Percentiles rank a stretch among this genome's conserved stretches.
phyloP scores from a whole-genome alignment of 2,888 invertebrate species.

The Clunio marinus region DNA sequence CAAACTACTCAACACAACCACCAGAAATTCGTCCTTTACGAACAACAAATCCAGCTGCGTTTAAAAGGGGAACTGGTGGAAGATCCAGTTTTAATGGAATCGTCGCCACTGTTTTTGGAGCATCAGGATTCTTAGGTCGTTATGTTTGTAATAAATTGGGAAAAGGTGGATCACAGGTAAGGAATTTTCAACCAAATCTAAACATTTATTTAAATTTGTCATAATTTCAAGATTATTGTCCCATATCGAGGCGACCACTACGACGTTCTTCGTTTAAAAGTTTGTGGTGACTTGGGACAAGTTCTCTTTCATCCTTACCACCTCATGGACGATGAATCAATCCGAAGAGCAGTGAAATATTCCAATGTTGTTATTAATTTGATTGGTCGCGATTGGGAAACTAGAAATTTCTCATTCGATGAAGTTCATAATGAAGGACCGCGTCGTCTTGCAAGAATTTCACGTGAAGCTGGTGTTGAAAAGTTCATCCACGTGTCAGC shows the following conservation, averaged over 20 bases:
- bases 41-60: constrained; percentile 59
- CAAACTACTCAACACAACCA: constrained; percentile 45
- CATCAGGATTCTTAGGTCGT: constrained; percentile 82
- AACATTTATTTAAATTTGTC: no score
- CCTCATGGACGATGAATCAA: constrained; percentile 78
- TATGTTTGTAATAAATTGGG: constrained; percentile 87
- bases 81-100: constrained; percentile 94
- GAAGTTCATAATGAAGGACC: constrained; percentile 88
- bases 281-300: constrained; percentile 93
- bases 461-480: constrained; percentile 76
- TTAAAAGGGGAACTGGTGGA: constrained; percentile 84
- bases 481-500: constrained; percentile 89
- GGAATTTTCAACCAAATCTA: no score
- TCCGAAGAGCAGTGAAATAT: constrained; percentile 80
- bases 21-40: constrained; percentile 47
- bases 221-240: constrained; percentile 68
- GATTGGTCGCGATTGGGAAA: constrained; percentile 88
- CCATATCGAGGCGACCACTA: constrained; percentile 89
- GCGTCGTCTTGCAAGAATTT: constrained; percentile 69
- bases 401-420: constrained; percentile 78
- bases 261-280: constrained; percentile 70
- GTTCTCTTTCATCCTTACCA: constrained; percentile 83
- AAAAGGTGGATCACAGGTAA: constrained; percentile 75
- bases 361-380: constrained; percentile 97
- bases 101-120: constrained; percentile 97